These are phyloP conservation scores for Eudasyphora cyanicolor DNA, from an alignment of 2,888 invertebrate genomes.

Conservation along the genomic window DNA sequence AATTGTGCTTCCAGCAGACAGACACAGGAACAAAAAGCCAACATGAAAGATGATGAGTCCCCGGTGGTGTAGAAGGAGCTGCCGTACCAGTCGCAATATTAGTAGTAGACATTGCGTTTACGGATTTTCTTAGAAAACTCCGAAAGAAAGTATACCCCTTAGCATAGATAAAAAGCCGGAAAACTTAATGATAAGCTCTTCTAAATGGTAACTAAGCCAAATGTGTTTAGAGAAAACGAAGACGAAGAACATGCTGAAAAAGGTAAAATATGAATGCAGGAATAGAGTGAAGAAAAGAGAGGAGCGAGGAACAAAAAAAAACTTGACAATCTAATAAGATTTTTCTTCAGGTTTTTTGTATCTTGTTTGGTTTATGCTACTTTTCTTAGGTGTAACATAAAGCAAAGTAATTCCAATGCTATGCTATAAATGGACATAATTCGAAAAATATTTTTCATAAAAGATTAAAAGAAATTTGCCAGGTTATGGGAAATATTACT, in stretches of 20 bases:
- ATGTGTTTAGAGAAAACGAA: slow-evolving; percentile 43
- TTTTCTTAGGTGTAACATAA: background rate
- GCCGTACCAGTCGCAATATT: too few species aligned
- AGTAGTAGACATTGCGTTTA: background rate
- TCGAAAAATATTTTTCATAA: too few species aligned
- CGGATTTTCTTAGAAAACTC: background rate
- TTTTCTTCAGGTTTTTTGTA: background rate
- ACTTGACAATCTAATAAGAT: background rate
- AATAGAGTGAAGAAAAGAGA: background rate
- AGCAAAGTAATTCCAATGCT: too few species aligned
- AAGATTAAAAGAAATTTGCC: too few species aligned
- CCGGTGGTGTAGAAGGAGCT: slow-evolving; percentile 15
- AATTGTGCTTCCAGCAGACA: background rate
- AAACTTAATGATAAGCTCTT: slow-evolving; percentile 62
- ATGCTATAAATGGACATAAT: too few species aligned
- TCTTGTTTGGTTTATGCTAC: background rate
- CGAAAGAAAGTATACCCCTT: background rate
- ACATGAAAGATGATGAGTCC: slow-evolving; percentile 53
- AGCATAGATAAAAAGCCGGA: slow-evolving; percentile 29
- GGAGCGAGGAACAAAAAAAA: background rate
- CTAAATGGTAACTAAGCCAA: slow-evolving; percentile 56
- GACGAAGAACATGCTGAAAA: background rate
- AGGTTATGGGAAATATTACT: too few species aligned
- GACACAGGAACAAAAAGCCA: slow-evolving; percentile 22
- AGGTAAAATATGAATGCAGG: background rate